These are phyloP conservation scores for Platysteira castanea DNA, from an alignment of 2,113 vertebrate species.

Conservation along the genomic window DNA sequence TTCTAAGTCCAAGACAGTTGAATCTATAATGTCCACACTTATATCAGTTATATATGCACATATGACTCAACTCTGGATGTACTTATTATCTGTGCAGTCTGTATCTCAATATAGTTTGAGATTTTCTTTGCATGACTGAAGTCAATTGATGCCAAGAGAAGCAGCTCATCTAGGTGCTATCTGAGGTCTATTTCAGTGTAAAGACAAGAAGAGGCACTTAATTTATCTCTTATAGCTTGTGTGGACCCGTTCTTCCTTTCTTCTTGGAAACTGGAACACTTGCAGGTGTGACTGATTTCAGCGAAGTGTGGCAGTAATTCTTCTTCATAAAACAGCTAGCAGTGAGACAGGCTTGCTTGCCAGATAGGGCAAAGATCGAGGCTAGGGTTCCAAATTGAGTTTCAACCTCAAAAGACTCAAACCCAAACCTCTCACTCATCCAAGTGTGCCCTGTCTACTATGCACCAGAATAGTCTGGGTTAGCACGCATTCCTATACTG, in stretches of 20 bases:
- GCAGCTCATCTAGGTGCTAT: neutral
- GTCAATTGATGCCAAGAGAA: neutral
- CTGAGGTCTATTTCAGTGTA: neutral
- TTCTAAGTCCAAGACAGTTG: neutral
- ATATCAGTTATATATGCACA: neutral
- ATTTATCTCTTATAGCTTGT: neutral
- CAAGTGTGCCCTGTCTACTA: neutral
- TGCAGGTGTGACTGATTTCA: neutral
- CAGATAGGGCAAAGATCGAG: neutral
- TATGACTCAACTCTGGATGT: neutral
- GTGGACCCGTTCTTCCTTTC: neutral
- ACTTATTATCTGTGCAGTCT: neutral
- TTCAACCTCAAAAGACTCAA: neutral
- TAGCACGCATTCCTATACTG: neutral
- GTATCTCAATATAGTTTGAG: neutral
- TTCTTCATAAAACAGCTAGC: neutral
- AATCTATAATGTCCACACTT: neutral
- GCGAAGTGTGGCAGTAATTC: neutral
- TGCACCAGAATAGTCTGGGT: neutral
- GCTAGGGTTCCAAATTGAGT: neutral
- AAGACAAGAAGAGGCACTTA: neutral
- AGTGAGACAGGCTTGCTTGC: neutral
- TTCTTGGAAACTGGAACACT: neutral
- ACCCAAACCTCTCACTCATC: neutral
- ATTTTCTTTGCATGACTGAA: neutral